A percentile compares a stretch with the other conserved stretches of the same genome.
Conservation (phyloP, 1,140 invertebrate genomes). For the Brachystomella parvula region DNA sequence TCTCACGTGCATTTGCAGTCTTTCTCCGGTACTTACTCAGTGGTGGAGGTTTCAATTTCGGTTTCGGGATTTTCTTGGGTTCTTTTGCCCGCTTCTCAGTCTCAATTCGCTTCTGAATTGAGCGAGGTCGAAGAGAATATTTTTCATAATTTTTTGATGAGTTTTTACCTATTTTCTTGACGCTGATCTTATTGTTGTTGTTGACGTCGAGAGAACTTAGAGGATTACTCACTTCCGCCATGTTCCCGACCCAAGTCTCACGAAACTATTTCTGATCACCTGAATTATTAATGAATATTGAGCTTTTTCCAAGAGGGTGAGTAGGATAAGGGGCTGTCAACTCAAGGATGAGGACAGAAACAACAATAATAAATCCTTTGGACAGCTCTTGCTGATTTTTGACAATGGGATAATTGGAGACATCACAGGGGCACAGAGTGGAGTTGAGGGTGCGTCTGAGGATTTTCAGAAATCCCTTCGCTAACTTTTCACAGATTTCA, state of each 20-base stretch:
- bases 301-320: background rate
- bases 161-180: conserved; percentile 14
- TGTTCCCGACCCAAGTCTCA: background rate
- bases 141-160: conserved; percentile 40
- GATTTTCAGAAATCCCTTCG: too few species aligned
- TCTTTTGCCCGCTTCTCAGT: conserved; percentile 43
- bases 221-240: background rate
- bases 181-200: background rate
- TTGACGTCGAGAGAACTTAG: background rate
- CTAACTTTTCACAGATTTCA: too few species aligned
- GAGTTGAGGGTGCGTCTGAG: too few species aligned
- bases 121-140: conserved; percentile 49
- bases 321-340: too few species aligned
- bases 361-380: too few species aligned
- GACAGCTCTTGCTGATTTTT: too few species aligned
- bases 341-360: too few species aligned
- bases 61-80: conserved; percentile 43
- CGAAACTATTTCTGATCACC: too few species aligned
- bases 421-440: too few species aligned
- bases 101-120: conserved; percentile 48
- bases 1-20: conserved; percentile 78
- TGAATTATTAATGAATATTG: background rate
- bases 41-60: conserved; percentile 68
- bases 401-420: too few species aligned
- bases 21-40: conserved; percentile 80